Conservation (phyloP, 2,888 invertebrate species). For the Mythimna impura region DNA sequence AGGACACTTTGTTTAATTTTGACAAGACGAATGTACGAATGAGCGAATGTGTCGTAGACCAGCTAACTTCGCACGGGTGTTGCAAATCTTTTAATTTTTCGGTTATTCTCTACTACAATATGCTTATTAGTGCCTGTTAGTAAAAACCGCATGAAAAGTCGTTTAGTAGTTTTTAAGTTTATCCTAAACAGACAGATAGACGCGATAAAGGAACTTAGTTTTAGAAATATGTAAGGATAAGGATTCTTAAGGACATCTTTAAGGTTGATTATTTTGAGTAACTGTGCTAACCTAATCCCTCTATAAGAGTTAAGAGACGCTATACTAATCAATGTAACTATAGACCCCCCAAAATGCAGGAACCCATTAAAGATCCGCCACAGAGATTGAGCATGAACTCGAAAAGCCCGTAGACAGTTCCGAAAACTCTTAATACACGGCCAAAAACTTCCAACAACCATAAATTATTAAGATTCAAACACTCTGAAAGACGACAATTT, state of each 20-base stretch:
- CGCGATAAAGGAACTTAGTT: no score
- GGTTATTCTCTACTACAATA: no score
- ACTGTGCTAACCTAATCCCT: neutral
- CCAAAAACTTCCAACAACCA: slow-evolving; percentile 44
- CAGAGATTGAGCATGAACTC: slow-evolving; percentile 41
- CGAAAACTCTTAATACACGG: slow-evolving; percentile 53
- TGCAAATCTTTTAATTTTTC: no score
- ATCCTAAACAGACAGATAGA: no score
- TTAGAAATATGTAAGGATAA: no score
- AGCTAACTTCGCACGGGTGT: no score
- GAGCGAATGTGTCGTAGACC: no score
- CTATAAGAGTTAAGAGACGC: neutral
- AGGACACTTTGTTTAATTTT: no score
- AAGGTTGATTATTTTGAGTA: neutral
- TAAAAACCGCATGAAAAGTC: no score
- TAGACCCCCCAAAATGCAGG: slow-evolving; percentile 15
- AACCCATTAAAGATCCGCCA: slow-evolving; percentile 31
- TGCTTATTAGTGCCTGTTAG: no score
- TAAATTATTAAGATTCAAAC: slow-evolving; percentile 58
- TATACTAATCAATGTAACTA: neutral
- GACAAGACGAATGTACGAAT: no score
- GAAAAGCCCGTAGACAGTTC: slow-evolving; percentile 33
- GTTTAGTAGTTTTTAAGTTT: no score
- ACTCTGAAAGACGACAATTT: slow-evolving; percentile 43
- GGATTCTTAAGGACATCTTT: neutral